Percentiles rank a stretch among this genome's conserved stretches.
These are phyloP conservation scores for Hydractinia echinata DNA, from an alignment of 30 jellyfish, hydroid and myxozoan species.

Conservation along the genomic window DNA sequence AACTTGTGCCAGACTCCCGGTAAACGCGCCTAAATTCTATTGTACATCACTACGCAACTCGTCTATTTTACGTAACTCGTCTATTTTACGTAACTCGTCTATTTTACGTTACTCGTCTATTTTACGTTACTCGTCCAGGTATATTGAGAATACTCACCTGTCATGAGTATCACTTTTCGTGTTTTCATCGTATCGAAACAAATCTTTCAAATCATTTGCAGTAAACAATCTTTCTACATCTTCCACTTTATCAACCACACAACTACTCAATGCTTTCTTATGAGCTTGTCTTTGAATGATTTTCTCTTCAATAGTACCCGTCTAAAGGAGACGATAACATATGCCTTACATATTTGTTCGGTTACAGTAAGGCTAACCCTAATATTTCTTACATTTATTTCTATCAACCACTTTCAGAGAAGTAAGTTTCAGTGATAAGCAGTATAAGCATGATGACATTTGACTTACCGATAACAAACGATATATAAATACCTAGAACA, in stretches of 20 bases:
- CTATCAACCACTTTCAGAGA: no score
- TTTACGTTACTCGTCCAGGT: no score
- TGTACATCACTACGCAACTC: no score
- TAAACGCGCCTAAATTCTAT: no score
- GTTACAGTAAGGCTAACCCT: not conserved
- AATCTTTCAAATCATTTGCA: constrained; percentile 77
- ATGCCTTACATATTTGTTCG: not conserved
- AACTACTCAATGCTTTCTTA: constrained; percentile 98
- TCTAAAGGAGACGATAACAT: constrained; percentile 32
- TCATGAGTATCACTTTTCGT: constrained; percentile 95
- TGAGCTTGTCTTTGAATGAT: constrained; percentile 97
- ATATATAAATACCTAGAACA: constrained; percentile 63
- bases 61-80: no score
- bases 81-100: no score
- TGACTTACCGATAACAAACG: constrained; percentile 57
- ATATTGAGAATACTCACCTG: constrained; percentile 32
- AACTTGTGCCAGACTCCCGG: no score
- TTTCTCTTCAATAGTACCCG: constrained; percentile 99
- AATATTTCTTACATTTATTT: no score
- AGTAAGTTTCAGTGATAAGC: no score
- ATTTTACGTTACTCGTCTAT: no score
- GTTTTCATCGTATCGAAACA: constrained; percentile 60
- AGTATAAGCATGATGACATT: not conserved
- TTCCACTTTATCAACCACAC: constrained; percentile 96
- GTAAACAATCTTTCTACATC: constrained; percentile 97